A percentile compares a stretch with the other conserved stretches of the same genome.
Conservation (phyloP, 53 echinoderm and acorn worm species). For the Holothuria scabra region DNA sequence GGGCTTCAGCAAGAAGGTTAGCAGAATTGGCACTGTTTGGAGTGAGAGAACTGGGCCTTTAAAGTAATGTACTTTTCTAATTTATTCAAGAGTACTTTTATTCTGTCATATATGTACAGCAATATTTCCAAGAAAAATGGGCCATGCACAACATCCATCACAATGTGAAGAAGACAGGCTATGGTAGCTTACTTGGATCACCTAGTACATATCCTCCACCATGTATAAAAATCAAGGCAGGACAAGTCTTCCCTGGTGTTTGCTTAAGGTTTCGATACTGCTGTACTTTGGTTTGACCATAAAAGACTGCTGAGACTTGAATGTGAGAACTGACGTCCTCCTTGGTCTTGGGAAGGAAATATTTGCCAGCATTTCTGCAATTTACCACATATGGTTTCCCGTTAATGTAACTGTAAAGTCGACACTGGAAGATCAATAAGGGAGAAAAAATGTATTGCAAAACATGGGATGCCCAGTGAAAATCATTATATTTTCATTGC, state of each 20-base stretch:
- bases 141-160: not conserved
- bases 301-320: constrained; percentile 8
- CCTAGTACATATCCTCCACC: constrained; percentile 16
- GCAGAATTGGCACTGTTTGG: too few relatives aligned
- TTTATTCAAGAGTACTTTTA: too few relatives aligned
- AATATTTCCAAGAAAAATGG: too few relatives aligned
- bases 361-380: not conserved
- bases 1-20: too few relatives aligned
- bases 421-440: not conserved
- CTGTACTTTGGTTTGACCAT: not conserved
- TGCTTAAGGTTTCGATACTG: constrained; percentile 32
- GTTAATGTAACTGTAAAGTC: constrained; percentile 12
- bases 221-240: constrained; percentile 22
- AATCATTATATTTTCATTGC: too few relatives aligned
- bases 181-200: not conserved
- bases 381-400: constrained; percentile 29
- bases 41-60: too few relatives aligned
- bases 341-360: not conserved
- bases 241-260: constrained; percentile 14
- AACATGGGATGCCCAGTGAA: too few relatives aligned
- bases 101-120: too few relatives aligned
- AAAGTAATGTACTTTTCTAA: too few relatives aligned
- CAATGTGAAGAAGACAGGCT: not conserved
- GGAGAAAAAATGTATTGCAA: too few relatives aligned
- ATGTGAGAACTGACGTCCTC: constrained; percentile 8